Base-by-base conservation (phyloP, 2,888 invertebrate genomes). In the Amiota communis region DNA sequence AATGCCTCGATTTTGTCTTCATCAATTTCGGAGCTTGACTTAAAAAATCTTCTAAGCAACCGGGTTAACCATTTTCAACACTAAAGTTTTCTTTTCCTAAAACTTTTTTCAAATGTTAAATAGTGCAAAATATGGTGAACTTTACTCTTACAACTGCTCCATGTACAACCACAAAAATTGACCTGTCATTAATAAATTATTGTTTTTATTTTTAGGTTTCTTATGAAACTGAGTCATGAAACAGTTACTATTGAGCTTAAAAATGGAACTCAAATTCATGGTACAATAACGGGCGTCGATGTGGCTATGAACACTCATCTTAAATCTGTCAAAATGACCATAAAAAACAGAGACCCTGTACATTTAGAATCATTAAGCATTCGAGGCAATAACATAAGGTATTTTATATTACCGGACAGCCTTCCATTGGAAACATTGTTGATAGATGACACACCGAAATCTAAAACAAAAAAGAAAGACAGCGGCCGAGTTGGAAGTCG, bases 301-400 rank as follows among this genome's bases (percentile, higher is more conserved):
- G 98, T 99, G 48, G 98, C 99, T 2, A 99, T 99, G 99, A 99
- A 99, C 90, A 99, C 99, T 72, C 99, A 99, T 91, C 91, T 99
- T 79, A 98, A 98, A 91, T 95, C 97, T 49, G 99, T 99, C 0
- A 99, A 99, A 92, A 96, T 99, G 93, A 98, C 98, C 1, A 93
- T 98, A 65, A 99, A 98, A 90, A 98, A 97, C 89, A 93, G 96
- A 81, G 98, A 98, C 85, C 97, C 98, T 36, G 93, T 98, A 61
- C 96, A 95, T 87, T 90, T 99, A 84, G 99, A 99, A 88, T 96
- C 98, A 0, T 91, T 99, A 71, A 98, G 98, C 87, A 96, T 99
- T 86, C 93, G 99, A 80, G 98, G 98, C 68, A 97, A 97, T 88
- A 98, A 98, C 87, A 97, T 98, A 75, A 92, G 97, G 76, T 99